Evolutionary conservation across 2,888 invertebrate genomes (phyloP).

Genomic region (Hipparchia semele): DNA sequence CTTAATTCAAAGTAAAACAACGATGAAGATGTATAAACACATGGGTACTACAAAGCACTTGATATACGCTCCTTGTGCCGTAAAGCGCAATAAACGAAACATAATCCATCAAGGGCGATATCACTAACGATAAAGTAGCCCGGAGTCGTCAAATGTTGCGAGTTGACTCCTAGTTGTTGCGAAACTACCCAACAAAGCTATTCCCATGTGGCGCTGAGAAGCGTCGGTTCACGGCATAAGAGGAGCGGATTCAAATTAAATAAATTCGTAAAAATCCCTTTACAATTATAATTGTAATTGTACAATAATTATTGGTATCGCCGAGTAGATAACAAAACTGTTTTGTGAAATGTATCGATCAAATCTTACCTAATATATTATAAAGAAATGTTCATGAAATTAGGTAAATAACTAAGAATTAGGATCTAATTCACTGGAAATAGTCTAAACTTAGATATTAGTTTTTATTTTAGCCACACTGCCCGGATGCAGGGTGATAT

Average conservation of each 20-base stretch:
- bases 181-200: constrained; percentile 40
- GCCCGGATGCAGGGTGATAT: no score
- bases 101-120: constrained; percentile 36
- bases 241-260: constrained; percentile 21
- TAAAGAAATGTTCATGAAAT: no score
- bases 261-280: neutral
- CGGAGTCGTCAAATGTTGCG: constrained; percentile 41
- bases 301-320: no score
- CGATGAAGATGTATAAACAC: neutral
- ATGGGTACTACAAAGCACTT: neutral
- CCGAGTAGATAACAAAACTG: no score
- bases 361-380: no score
- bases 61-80: neutral
- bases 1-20: neutral
- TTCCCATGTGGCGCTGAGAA: constrained; percentile 37
- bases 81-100: constrained; percentile 35
- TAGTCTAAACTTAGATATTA: no score
- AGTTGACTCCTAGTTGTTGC: constrained; percentile 42
- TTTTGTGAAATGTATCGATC: no score
- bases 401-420: no score
- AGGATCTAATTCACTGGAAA: no score
- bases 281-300: no score
- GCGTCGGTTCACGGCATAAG: neutral
- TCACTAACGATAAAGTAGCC: constrained; percentile 36
- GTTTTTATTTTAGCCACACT: no score